Percentiles rank a stretch among this genome's conserved stretches.
Evolutionary conservation across 1,140 invertebrate genomes (phyloP).

Genomic region (Anastatus disparis): DNA sequence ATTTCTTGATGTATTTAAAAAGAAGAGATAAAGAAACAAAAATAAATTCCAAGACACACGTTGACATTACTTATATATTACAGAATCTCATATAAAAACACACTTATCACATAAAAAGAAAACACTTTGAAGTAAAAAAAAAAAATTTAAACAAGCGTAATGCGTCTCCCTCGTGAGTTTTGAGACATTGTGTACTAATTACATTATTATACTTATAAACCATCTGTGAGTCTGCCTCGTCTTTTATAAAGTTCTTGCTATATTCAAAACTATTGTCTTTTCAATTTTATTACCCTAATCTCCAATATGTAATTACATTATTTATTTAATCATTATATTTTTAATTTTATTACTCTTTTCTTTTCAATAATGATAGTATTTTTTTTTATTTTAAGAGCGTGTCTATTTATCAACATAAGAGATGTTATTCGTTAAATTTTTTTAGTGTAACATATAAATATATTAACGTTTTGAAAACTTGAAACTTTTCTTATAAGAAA

Average conservation of each 20-base stretch:
- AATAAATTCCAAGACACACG: background rate
- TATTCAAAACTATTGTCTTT: constrained; percentile 53
- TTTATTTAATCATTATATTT: too few species aligned
- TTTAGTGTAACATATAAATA: too few species aligned
- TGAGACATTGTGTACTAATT: constrained; percentile 41
- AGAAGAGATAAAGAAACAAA: too few species aligned
- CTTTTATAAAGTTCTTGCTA: constrained; percentile 66
- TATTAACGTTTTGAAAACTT: too few species aligned
- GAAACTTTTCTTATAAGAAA: too few species aligned
- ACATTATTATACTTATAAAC: constrained; percentile 57
- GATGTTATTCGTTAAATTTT: too few species aligned
- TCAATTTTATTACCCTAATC: constrained; percentile 33
- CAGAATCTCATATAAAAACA: background rate
- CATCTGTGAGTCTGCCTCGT: constrained; percentile 64
- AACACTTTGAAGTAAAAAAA: background rate
- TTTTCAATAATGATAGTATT: too few species aligned
- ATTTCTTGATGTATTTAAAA: constrained; percentile 28
- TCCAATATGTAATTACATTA: too few species aligned
- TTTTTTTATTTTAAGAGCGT: too few species aligned
- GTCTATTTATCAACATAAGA: too few species aligned
- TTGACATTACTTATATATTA: constrained; percentile 1
- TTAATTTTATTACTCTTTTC: too few species aligned
- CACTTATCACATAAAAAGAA: background rate
- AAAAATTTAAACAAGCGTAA: constrained; percentile 39
- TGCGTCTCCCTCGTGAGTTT: constrained; percentile 45